These are phyloP conservation scores for Clivina fossor DNA, from an alignment of 2,888 invertebrate species.

Conservation along the genomic window DNA sequence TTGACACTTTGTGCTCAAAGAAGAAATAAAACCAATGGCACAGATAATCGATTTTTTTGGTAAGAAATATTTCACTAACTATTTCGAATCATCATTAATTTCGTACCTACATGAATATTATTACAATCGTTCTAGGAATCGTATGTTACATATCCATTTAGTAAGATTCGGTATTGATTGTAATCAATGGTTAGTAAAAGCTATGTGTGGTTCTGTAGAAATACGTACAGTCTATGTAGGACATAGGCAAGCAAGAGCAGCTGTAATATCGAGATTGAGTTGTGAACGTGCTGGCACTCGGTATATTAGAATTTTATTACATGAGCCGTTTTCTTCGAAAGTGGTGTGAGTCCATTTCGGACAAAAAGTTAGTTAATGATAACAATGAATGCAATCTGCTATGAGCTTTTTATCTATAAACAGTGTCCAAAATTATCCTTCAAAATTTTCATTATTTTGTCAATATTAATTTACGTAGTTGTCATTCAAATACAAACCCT, in stretches of 20 bases:
- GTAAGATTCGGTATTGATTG: constrained; percentile 90
- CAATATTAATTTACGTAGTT: too few species aligned
- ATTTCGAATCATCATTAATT: not conserved
- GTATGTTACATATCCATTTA: constrained; percentile 91
- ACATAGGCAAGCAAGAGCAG: constrained; percentile 88
- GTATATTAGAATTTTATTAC: constrained; percentile 44
- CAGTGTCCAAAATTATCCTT: too few species aligned
- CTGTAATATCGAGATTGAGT: constrained; percentile 93
- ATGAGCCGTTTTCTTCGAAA: too few species aligned
- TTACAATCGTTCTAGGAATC: constrained; percentile 66
- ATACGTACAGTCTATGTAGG: constrained; percentile 98
- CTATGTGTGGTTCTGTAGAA: constrained; percentile 97
- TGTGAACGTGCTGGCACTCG: constrained; percentile 97
- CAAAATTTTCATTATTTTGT: too few species aligned
- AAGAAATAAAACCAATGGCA: constrained; percentile 72
- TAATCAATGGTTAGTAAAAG: constrained; percentile 87
- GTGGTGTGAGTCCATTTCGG: too few species aligned
- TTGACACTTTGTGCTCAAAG: constrained; percentile 93
- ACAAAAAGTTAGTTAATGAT: too few species aligned
- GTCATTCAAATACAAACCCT: too few species aligned
- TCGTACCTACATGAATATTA: not conserved
- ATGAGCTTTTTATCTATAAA: too few species aligned
- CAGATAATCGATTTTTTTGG: constrained; percentile 98
- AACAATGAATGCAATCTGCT: too few species aligned
- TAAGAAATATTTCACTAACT: constrained; percentile 47